These are phyloP conservation scores for Trachelipus rathkii DNA, from an alignment of 1,140 invertebrate species.

Conservation along the genomic window DNA sequence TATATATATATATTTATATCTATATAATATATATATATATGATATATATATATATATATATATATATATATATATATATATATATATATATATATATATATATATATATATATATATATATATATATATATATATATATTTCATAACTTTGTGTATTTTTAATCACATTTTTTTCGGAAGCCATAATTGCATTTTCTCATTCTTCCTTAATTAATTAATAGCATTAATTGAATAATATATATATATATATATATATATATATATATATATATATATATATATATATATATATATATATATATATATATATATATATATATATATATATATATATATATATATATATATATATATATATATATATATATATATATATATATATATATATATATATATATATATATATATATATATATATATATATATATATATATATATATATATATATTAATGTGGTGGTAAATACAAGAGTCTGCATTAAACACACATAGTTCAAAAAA, in stretches of 20 bases:
- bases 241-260: neutral
- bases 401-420: constrained; percentile 18
- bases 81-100: constrained; percentile 3
- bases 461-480: too few species aligned
- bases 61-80: constrained; percentile 11
- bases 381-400: constrained; percentile 13
- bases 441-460: too few species aligned
- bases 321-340: constrained; percentile 20
- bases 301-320: neutral
- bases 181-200: too few species aligned
- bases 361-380: constrained; percentile 9
- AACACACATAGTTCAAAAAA: too few species aligned
- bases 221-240: neutral
- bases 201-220: too few species aligned
- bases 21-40: neutral
- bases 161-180: too few species aligned
- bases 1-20: too few species aligned
- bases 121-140: too few species aligned
- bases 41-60: constrained; percentile 1
- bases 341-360: constrained; percentile 18
- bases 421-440: constrained; percentile 3
- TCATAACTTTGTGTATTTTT: too few species aligned
- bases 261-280: constrained; percentile 1
- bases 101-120: neutral
- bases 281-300: neutral